Evolutionary conservation across 1,140 invertebrate species (phyloP), one percentile per base, ranked within the genome.

Genomic region (Listronotus oregonensis): DNA sequence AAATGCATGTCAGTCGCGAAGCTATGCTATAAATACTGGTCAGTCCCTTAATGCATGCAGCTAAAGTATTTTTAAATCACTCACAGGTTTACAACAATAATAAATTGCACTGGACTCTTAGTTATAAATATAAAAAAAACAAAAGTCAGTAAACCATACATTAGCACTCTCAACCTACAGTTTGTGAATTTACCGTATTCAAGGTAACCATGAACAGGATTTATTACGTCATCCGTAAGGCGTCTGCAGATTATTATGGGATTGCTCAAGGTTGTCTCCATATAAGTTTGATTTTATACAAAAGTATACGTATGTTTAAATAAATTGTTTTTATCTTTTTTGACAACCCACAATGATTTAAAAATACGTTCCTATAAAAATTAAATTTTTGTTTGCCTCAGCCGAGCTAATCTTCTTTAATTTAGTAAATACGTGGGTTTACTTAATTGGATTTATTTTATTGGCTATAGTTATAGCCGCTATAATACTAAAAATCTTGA

Each of bases 201-300:
- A 63, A 63, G 60, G 60, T 31, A 46, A 44, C 42, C 60, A 27
- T 5, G 21, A 37, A 12, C 34, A 63, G 60, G 60, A 63, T 54
- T 51, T 46, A 21, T 63, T 63, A 63, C 60, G 60, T 63, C 60
- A 54, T 39, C 12, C 32, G 14, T 54, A 51, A 51, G 37, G 50
- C 60, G 60, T 63, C 60, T 63, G 60, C 40, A 46, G 37, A 63
- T 46, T 63, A 51, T 54, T 32, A 63, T 63, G 60, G 47, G 11
- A 9, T 9, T 50, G 50, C 49, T 54, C 60, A 63, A 63, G 60
- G 60, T 51, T 63, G 60, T 63, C 60, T 63, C 60, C 60, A 34
- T 63, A 63, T 63, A 39, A 46, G 60, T 37, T 34, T 37, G 14
- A 43, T n/a, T 57, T 43, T 43, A 44, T 31, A 31, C 54, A 21